These are phyloP conservation scores for Lethrus apterus DNA, from an alignment of 1,140 invertebrate species.

Conservation along the genomic window DNA sequence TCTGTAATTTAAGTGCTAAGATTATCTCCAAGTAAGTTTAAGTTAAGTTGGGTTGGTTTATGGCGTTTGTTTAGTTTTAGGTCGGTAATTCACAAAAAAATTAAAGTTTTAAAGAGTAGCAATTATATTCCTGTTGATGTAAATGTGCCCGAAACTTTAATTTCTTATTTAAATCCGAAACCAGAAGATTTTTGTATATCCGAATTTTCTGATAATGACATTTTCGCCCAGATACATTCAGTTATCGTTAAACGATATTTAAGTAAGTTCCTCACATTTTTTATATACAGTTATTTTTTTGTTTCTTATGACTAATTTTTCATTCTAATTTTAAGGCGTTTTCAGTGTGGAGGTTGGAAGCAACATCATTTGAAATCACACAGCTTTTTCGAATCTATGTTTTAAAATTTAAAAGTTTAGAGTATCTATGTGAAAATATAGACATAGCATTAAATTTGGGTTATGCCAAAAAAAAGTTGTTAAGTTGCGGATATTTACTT, in stretches of 20 bases:
- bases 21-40: conserved; percentile 25
- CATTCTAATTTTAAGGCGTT: conserved; percentile 6
- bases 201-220: conserved; percentile 1
- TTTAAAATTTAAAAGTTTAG: conserved; percentile 44
- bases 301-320: neutral
- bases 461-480: conserved; percentile 39
- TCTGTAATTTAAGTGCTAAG: conserved; percentile 20
- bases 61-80: conserved; percentile 6
- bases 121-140: conserved; percentile 1
- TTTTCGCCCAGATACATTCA: neutral
- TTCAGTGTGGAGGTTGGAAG: conserved; percentile 42
- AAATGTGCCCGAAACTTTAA: neutral
- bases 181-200: conserved; percentile 2
- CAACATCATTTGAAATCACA: conserved; percentile 41
- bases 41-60: conserved; percentile 1
- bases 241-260: conserved; percentile 7
- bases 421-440: conserved; percentile 43
- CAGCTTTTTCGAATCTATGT: conserved; percentile 43
- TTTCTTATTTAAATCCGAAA: conserved; percentile 2
- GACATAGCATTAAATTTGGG: conserved; percentile 37
- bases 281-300: neutral
- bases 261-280: neutral
- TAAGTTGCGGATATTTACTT: conserved; percentile 44
- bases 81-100: neutral
- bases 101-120: neutral